phyloP scores from a whole-genome alignment of 2,113 vertebrate species.

The Hippocampus abdominalis region DNA sequence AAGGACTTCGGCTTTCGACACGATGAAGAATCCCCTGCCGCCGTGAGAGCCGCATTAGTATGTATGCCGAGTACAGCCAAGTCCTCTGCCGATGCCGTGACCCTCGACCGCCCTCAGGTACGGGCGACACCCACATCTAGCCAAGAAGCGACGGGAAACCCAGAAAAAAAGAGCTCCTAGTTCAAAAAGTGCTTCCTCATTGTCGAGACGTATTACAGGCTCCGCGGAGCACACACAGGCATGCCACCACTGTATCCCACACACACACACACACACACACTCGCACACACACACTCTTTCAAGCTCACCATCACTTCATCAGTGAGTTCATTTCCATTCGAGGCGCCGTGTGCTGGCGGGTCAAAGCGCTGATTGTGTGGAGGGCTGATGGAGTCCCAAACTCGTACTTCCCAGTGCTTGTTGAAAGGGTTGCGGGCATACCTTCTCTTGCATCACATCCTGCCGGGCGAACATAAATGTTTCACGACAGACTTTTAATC shows the following conservation, averaged over 20 bases:
- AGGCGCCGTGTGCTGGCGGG: constrained; percentile 31
- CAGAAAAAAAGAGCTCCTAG: constrained; percentile 15
- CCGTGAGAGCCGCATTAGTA: constrained; percentile 38
- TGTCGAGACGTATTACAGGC: constrained; percentile 23
- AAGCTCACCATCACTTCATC: constrained; percentile 37
- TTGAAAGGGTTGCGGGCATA: constrained; percentile 32
- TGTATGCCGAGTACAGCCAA: constrained; percentile 39
- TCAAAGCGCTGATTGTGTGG: constrained; percentile 58
- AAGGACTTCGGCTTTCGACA: constrained; percentile 22
- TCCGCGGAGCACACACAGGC: constrained; percentile 4
- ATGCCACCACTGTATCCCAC: constrained; percentile 14
- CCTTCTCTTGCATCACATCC: constrained; percentile 48
- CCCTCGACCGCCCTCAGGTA: constrained; percentile 39
- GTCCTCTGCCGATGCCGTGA: constrained; percentile 30
- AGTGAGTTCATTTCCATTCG: constrained; percentile 55
- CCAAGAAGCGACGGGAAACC: constrained; percentile 11
- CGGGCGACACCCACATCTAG: constrained; percentile 23
- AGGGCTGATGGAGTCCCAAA: constrained; percentile 39
- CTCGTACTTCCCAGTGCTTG: constrained; percentile 23
- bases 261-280: constrained; percentile 2
- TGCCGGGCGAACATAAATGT: constrained; percentile 1
- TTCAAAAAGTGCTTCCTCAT: constrained; percentile 31
- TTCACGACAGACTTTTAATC: constrained; percentile 23
- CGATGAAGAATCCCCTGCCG: constrained; percentile 34
- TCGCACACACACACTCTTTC: constrained; percentile 19